Evolutionary conservation across 2,888 invertebrate genomes (phyloP), one percentile per base, ranked within the genome.

Genomic region (Plebejus anna): DNA sequence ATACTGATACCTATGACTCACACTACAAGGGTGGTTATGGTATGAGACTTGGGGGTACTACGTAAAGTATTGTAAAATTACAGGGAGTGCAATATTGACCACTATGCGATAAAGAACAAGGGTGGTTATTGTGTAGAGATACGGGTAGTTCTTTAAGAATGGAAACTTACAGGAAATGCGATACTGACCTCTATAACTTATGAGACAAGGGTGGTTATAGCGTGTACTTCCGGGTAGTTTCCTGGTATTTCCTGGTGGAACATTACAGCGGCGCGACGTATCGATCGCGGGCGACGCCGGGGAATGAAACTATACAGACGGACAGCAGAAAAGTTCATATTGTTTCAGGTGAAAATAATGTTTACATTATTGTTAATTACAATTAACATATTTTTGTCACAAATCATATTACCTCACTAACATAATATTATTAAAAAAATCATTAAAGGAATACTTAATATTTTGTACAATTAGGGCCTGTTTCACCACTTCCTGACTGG

Each of bases 221-320:
- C 6, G 13, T 73, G 32, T 2, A 22, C 16, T 66, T 66, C 66
- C 66, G 16, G 28, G 28, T 13, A 28, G 66, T 61, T 61, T 11
- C 13, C 32, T 36, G 32, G 32, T 32, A 32, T 36, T 32, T 66
- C 36, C 36, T 36, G 75, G 38, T 75, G 32, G 38, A 36, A 36
- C 55, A n/a, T 51, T 75, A 57, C 57, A n/a, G 75, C 75, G 81
- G 80, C 83, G 80, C 81, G 83, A 79, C 83, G 82, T 81, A 83
- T 83, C 82, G 83, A 83, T 82, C 82, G 80, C 79, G 77, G 61
- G 78, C 82, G 83, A 79, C 82, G 82, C 82, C 83, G 78, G 79
- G 80, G 73, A 80, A 71, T 77, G 76, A 7, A 70, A 13, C 77
- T 76, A 66, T 75, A 47, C 4, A 42, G 11, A 42, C 75, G 13